phyloP scores from a whole-genome alignment of 2,113 vertebrate genomes.

The Crotalus viridis region DNA sequence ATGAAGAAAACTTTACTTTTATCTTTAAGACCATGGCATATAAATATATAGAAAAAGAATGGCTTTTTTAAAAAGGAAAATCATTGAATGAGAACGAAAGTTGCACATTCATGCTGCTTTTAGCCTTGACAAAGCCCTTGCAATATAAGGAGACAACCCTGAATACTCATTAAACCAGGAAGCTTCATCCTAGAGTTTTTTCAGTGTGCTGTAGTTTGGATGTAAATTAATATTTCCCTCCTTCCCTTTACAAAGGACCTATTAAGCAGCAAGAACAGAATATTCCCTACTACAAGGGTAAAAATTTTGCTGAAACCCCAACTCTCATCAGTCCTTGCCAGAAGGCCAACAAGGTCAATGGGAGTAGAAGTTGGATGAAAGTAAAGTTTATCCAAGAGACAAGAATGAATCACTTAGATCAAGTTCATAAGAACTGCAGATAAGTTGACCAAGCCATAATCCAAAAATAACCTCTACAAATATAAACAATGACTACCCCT shows the following conservation, averaged over 20 bases:
- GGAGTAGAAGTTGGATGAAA: not conserved
- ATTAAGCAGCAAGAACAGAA: not conserved
- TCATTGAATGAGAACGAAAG: not conserved
- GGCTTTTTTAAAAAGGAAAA: not conserved
- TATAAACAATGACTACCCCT: not conserved
- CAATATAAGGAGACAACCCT: not conserved
- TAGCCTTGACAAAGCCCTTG: not conserved
- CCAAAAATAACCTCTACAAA: not conserved
- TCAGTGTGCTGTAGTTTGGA: not conserved
- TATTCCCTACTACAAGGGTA: not conserved
- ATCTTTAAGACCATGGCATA: not conserved
- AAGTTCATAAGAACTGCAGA: not conserved
- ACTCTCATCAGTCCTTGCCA: not conserved
- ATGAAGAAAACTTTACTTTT: not conserved
- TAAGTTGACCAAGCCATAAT: not conserved
- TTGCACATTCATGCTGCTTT: not conserved
- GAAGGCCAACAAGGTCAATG: not conserved
- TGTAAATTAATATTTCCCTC: not conserved
- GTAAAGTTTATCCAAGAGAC: not conserved
- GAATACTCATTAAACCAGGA: not conserved
- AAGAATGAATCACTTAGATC: not conserved
- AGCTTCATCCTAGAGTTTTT: not conserved
- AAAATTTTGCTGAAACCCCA: not conserved
- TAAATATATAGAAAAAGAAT: not conserved
- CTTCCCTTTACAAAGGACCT: not conserved